Base-by-base conservation (phyloP, 2,797 vertebrate genomes). In the Denticeps clupeoides region DNA sequence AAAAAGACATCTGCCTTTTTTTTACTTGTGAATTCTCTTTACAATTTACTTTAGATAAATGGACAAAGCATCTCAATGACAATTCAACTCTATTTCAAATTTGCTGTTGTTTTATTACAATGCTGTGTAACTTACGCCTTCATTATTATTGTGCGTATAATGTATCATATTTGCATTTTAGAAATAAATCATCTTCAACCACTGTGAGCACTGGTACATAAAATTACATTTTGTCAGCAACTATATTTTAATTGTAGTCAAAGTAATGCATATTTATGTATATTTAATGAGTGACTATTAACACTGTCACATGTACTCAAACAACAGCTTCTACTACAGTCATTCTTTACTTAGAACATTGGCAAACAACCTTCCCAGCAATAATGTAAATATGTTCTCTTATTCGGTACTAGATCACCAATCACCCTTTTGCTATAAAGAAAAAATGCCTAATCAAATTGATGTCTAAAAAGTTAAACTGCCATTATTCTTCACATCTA, bases 141-240 rank as follows among this genome's bases (percentile, higher is more conserved):
- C 77, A 81, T 81, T 64, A 77, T 82, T 62, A 69, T 77, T 79
- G 77, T 75, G 83, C 83, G 84, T 82, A 81, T 79, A 80, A 74
- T 69, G 76, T 80, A 81, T 81, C 7, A 12, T 79, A 57, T 68
- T 77, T 64, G 33, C 37, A 37, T 62, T 53, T 59, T 59, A 71
- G 75, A 61, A 63, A 63, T 60, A 50, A 62, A 65, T 80, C 74
- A 73, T 74, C 71, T 74, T 64, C 49, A 63, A 74, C 54, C 78
- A 77, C 75, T 71, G 70, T 71, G 69, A 78, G 77, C 75, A 79
- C 79, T 47, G 47, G 50, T 53, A 47, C 47, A 49, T 49, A 37
- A 31, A 58, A 50, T n/a, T 63, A 45, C 68, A 59, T 55, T 56
- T 56, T 49, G 64, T 56, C 46, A 24, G 56, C 32, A 41, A 41